phyloP scores from a whole-genome alignment of 2,113 vertebrate genomes.

The Myiopsitta monachus region DNA sequence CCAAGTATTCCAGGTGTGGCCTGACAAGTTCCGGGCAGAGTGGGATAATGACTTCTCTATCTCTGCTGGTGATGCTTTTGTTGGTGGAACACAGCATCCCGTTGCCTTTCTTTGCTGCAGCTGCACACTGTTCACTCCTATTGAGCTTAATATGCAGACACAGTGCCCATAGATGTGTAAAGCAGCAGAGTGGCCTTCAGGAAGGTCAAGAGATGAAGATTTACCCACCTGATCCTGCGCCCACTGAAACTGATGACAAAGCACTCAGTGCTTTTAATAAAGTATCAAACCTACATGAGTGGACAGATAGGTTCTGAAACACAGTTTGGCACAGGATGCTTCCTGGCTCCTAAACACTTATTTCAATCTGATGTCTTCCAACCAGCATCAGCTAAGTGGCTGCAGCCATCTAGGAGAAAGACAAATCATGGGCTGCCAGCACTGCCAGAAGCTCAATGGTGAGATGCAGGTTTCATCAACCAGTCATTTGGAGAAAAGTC shows the following conservation, averaged over 20 bases:
- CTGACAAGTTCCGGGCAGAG: not conserved
- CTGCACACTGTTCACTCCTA: not conserved
- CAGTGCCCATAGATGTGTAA: not conserved
- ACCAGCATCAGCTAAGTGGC: not conserved
- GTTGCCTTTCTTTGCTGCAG: not conserved
- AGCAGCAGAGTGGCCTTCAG: constrained; percentile 13
- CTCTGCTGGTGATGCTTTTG: not conserved
- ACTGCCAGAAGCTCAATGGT: not conserved
- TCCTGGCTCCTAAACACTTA: not conserved
- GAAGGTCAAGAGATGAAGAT: not conserved
- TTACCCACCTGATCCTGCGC: not conserved
- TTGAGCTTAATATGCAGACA: not conserved
- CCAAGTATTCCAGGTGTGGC: not conserved
- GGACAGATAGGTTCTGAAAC: constrained; percentile 8
- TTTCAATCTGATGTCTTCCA: not conserved
- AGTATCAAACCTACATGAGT: constrained; percentile 1
- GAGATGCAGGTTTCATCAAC: not conserved
- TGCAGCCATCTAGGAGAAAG: not conserved
- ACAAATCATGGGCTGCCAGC: not conserved
- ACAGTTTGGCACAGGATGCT: not conserved
- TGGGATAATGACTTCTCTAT: not conserved
- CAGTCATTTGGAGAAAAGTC: not conserved
- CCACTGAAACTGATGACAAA: constrained; percentile 37
- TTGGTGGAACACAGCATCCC: not conserved
- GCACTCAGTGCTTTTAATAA: constrained; percentile 45